Evolutionary conservation across 2,888 invertebrate genomes (phyloP).

Genomic region (Cerastis leucographa): DNA sequence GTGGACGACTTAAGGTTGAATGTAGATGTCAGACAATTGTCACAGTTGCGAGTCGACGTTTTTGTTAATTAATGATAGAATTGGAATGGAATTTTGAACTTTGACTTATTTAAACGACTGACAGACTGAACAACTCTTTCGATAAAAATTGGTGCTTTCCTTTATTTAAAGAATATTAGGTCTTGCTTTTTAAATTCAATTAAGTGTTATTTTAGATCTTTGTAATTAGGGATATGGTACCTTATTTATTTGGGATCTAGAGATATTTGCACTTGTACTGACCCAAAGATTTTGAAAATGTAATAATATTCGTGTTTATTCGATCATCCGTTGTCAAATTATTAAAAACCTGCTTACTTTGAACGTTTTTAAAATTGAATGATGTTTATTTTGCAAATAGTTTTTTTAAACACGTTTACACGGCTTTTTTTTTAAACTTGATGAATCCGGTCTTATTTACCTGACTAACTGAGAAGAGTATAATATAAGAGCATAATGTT

Average conservation of each 20-base stretch:
- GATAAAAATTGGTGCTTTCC: neutral
- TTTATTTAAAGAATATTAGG: neutral
- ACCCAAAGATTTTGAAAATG: neutral
- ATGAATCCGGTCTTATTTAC: too few species aligned
- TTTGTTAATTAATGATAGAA: neutral
- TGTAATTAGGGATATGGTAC: neutral
- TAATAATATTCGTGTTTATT: too few species aligned
- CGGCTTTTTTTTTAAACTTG: too few species aligned
- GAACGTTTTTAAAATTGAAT: too few species aligned
- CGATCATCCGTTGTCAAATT: too few species aligned
- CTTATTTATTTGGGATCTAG: neutral
- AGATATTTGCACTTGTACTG: neutral
- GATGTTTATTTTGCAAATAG: too few species aligned
- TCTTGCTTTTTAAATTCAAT: neutral
- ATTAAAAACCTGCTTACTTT: too few species aligned
- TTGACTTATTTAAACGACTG: neutral
- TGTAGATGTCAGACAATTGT: neutral
- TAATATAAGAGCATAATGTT: too few species aligned
- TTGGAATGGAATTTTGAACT: neutral
- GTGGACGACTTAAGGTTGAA: constrained; percentile 16
- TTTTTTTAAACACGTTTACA: too few species aligned
- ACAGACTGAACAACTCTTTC: neutral
- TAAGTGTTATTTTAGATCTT: neutral
- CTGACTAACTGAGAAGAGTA: too few species aligned
- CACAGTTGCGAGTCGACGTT: neutral